These are phyloP conservation scores for Pseudoatta argentina DNA, from an alignment of 1,140 invertebrate genomes.

Conservation along the genomic window DNA sequence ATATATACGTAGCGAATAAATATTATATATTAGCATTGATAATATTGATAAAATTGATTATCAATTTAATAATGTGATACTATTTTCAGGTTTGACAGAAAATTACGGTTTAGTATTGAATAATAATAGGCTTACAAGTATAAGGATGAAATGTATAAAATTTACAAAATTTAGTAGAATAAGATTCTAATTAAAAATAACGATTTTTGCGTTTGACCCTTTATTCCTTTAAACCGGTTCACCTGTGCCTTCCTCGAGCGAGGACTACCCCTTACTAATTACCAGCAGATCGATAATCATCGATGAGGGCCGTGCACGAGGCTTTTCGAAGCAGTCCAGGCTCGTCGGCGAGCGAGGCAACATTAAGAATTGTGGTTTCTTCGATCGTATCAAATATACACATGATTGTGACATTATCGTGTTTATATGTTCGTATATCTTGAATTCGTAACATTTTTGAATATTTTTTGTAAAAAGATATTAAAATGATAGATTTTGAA, in stretches of 20 bases:
- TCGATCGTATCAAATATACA: constrained; percentile 41
- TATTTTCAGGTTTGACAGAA: constrained; percentile 1
- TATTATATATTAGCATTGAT: neutral
- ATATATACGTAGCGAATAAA: neutral
- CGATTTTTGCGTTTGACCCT: neutral
- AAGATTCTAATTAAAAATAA: neutral
- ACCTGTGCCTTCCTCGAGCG: constrained; percentile 33
- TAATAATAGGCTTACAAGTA: neutral
- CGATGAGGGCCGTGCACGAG: constrained; percentile 57
- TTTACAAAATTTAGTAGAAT: neutral
- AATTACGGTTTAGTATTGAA: neutral
- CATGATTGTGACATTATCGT: neutral
- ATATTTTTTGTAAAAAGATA: neutral
- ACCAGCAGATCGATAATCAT: constrained; percentile 69
- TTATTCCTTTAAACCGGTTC: neutral
- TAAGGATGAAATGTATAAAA: neutral
- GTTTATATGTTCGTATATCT: neutral
- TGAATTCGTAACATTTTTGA: neutral
- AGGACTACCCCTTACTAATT: constrained; percentile 58
- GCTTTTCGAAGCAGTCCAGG: constrained; percentile 41
- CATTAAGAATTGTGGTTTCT: constrained; percentile 8
- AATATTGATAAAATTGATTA: neutral
- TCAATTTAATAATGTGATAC: neutral
- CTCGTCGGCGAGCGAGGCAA: constrained; percentile 29
- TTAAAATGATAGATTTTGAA: neutral